A percentile compares a stretch with the other conserved stretches of the same genome.
These are phyloP conservation scores for Muricea muricata DNA, from an alignment of 92 coral and sea anemone species.

Conservation along the genomic window DNA sequence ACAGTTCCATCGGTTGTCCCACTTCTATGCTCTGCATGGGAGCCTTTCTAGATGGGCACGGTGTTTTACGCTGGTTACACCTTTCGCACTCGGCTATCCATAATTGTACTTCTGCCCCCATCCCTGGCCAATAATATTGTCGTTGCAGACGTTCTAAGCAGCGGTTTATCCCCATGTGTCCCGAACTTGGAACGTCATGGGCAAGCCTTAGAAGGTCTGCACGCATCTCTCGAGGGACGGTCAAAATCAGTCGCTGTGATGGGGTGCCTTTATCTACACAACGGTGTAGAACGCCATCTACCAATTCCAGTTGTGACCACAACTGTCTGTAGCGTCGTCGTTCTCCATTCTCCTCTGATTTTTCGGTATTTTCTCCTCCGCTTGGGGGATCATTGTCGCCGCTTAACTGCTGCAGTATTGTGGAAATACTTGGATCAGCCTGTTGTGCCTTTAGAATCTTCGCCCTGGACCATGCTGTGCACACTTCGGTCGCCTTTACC, in stretches of 20 bases:
- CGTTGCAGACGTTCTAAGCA: neutral
- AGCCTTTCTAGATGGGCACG: too few relatives aligned
- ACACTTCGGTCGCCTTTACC: neutral
- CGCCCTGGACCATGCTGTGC: neutral
- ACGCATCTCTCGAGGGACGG: neutral
- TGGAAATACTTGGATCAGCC: neutral
- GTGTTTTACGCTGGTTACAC: conserved; percentile 3
- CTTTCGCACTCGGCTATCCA: conserved; percentile 7
- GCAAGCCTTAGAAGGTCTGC: neutral
- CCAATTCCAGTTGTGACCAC: conserved; percentile 3
- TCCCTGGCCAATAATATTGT: conserved; percentile 7
- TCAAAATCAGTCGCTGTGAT: neutral
- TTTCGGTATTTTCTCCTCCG: neutral
- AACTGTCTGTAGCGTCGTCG: neutral
- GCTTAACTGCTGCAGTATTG: neutral
- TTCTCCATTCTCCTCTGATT: neutral
- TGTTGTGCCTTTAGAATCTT: neutral
- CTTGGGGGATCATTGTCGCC: neutral
- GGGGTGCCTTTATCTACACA: conserved; percentile 8
- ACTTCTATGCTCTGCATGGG: too few relatives aligned
- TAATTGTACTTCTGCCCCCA: neutral
- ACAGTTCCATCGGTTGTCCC: too few relatives aligned
- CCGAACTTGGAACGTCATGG: conserved; percentile 3
- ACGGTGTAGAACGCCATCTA: neutral
- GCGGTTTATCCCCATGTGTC: conserved; percentile 3